Evolutionary conservation across 2,113 vertebrate genomes (phyloP), one percentile per base, ranked within the genome.

Genomic region (Pterophyllum scalare): DNA sequence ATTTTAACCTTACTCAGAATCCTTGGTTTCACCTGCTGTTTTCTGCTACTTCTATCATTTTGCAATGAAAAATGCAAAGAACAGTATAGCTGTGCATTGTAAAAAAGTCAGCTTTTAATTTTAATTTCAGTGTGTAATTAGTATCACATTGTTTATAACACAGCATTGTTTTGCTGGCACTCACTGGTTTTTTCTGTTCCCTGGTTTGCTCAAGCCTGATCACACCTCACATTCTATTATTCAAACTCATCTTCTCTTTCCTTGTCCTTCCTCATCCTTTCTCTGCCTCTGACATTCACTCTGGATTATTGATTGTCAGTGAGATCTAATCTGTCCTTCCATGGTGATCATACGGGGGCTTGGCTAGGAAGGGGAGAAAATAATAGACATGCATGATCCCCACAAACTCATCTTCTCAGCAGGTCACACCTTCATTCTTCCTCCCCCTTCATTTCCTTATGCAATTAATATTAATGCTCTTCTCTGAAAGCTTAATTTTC

Each of bases 301-400:
- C 81, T 61, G 79, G 91, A 81, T 88, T 87, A 92, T 85, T 85
- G 80, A 91, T 90, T 89, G 87, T 87, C 90, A 65, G 35, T 24
- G 35, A 85, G 89, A 91, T 94, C 75, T 87, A 89, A 93, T 93
- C 89, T 89, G 74, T 86, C 81, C 74, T 86, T 81, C 61, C 35
- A n/a, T 78, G 78, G 78, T 88, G 80, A 83, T 90, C 83, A 72
- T 59, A 76, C 4, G 26, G 79, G 83, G n/a, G 60, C 59, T 90
- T 70, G 40, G 82, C 81, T 82, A 82, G 76, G 75, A 84, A 75
- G 33, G 28, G 67, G 46, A 79, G 79, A 67, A 77, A 60, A 77
- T n/a, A 56, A 83, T 40, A 79, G 46, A 80, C 54, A 77, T 31
- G n/a, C 26, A 26, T 14, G 19, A 62, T 67, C 84, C 62, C 56